phyloP scores from a whole-genome alignment of 2,888 invertebrate species.

The Sinohyriopsis cumingii region DNA sequence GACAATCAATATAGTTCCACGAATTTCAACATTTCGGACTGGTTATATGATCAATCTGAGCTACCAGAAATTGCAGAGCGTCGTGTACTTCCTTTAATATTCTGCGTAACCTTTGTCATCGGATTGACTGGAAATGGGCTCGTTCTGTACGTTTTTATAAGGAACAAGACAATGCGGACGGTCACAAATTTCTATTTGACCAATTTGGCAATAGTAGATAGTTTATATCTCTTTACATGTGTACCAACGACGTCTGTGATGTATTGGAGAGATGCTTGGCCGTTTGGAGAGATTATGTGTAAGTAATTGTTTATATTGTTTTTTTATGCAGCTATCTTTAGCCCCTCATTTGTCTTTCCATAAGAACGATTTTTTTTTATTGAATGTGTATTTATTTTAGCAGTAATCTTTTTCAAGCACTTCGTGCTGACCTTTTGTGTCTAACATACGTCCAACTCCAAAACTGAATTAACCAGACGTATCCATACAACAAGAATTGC shows the following conservation, averaged over 20 bases:
- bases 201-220: constrained; percentile 35
- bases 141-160: constrained; percentile 29
- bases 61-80: constrained; percentile 12
- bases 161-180: constrained; percentile 30
- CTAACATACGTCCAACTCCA: too few relatives aligned
- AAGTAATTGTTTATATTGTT: constrained; percentile 15
- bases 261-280: constrained; percentile 29
- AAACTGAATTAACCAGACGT: too few relatives aligned
- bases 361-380: too few relatives aligned
- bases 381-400: too few relatives aligned
- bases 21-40: constrained; percentile 7
- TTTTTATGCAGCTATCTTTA: neutral
- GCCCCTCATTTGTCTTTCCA: too few relatives aligned
- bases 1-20: neutral
- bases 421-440: too few relatives aligned
- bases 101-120: constrained; percentile 29
- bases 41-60: constrained; percentile 1
- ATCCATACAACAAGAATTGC: too few relatives aligned
- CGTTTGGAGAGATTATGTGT: constrained; percentile 37
- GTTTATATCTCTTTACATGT: constrained; percentile 28
- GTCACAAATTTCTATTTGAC: constrained; percentile 37
- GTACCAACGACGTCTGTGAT: constrained; percentile 25
- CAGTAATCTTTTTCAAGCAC: too few relatives aligned
- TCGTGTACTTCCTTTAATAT: constrained; percentile 25
- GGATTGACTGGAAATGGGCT: constrained; percentile 35